phyloP scores from a whole-genome alignment of 2,113 vertebrate species.

The Varanus salvator region DNA sequence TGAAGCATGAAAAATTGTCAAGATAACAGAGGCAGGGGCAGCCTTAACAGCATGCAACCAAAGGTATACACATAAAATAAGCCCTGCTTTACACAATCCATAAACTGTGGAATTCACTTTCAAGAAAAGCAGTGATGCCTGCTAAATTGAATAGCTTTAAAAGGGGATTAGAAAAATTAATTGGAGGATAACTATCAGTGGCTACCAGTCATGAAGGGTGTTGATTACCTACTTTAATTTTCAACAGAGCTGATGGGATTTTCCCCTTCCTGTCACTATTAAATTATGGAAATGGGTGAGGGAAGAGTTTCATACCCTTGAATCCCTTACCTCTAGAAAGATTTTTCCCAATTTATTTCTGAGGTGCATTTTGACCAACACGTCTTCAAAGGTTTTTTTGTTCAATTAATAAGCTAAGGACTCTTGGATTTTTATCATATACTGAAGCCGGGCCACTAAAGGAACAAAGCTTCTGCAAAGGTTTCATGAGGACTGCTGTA shows the following conservation, averaged over 20 bases:
- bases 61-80: neutral
- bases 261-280: slow-evolving; percentile 30
- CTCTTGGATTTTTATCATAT: neutral
- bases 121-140: too few species aligned
- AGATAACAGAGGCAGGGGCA: neutral
- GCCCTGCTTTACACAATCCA: too few species aligned
- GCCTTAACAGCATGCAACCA: neutral
- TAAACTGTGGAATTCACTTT: too few species aligned
- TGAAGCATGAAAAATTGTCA: neutral
- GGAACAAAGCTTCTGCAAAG: neutral
- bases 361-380: neutral
- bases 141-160: too few species aligned
- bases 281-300: neutral
- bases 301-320: neutral
- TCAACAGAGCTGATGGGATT: slow-evolving; percentile 14
- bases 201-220: too few species aligned
- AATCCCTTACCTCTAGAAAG: neutral
- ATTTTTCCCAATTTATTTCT: neutral
- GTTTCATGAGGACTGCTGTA: neutral
- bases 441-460: neutral
- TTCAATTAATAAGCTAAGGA: too few species aligned
- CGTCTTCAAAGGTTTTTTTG: neutral
- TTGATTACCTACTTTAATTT: neutral
- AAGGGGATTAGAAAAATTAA: too few species aligned
- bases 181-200: too few species aligned